Conservation (phyloP, 2,888 invertebrate genomes). For the Limnephilus auricula region DNA sequence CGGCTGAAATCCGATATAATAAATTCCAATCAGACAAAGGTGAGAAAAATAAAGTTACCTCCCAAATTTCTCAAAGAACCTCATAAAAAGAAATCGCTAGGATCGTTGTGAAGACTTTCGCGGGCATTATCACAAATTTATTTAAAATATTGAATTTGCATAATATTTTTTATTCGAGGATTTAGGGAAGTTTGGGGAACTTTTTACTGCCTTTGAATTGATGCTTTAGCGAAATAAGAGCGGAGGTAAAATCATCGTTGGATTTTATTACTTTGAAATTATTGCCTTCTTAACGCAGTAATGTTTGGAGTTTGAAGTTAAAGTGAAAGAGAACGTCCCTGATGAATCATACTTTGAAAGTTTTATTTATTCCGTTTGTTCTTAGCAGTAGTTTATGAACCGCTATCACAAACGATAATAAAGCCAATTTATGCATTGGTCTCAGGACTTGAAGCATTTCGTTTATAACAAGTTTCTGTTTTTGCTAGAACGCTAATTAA, state of each 20-base stretch:
- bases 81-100: not conserved
- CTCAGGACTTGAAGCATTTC: too few relatives aligned
- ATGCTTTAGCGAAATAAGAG: not conserved
- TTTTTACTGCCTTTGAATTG: not conserved
- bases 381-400: not conserved
- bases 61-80: not conserved
- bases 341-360: not conserved
- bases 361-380: not conserved
- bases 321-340: not conserved
- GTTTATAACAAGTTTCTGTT: too few relatives aligned
- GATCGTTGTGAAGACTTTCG: not conserved
- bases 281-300: not conserved
- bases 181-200: not conserved
- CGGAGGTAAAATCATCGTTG: not conserved
- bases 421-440: not conserved
- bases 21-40: slow-evolving; percentile 32
- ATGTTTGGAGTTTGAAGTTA: not conserved
- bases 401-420: not conserved
- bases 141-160: not conserved
- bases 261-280: not conserved
- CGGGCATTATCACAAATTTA: not conserved
- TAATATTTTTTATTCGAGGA: not conserved
- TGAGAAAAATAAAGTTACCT: not conserved
- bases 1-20: not conserved
- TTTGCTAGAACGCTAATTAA: too few relatives aligned